These are phyloP conservation scores for Macrobrachium rosenbergii DNA, from an alignment of 1,140 invertebrate genomes.

Conservation along the genomic window DNA sequence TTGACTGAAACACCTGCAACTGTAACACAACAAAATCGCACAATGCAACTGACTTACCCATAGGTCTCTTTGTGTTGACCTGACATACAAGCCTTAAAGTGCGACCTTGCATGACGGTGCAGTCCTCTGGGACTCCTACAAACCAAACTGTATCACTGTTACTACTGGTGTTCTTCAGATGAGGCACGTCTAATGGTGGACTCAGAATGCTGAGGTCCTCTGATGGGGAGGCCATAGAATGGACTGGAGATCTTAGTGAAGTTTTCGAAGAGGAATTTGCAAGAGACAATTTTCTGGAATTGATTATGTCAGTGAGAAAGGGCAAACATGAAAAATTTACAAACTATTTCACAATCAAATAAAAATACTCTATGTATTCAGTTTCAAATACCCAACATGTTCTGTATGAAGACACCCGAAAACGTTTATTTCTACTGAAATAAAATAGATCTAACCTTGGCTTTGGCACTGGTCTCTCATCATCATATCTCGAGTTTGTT, in stretches of 20 bases:
- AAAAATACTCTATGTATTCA: neutral
- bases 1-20: neutral
- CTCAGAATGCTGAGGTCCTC: conserved; percentile 61
- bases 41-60: conserved; percentile 40
- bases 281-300: conserved; percentile 34
- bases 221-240: conserved; percentile 9
- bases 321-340: neutral
- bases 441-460: conserved; percentile 24
- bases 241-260: conserved; percentile 13
- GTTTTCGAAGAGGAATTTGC: conserved; percentile 30
- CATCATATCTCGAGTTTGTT: conserved; percentile 20
- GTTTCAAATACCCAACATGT: too few species aligned
- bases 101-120: conserved; percentile 39
- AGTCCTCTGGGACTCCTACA: conserved; percentile 52
- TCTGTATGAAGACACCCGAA: too few species aligned
- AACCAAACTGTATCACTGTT: conserved; percentile 56
- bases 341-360: neutral
- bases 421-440: neutral
- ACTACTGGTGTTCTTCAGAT: neutral
- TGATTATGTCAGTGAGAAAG: neutral
- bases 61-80: conserved; percentile 54
- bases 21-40: neutral
- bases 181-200: conserved; percentile 42
- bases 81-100: conserved; percentile 50
- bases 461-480: conserved; percentile 49